Conservation (phyloP, 2,113 vertebrate genomes). For the Fulica atra region DNA sequence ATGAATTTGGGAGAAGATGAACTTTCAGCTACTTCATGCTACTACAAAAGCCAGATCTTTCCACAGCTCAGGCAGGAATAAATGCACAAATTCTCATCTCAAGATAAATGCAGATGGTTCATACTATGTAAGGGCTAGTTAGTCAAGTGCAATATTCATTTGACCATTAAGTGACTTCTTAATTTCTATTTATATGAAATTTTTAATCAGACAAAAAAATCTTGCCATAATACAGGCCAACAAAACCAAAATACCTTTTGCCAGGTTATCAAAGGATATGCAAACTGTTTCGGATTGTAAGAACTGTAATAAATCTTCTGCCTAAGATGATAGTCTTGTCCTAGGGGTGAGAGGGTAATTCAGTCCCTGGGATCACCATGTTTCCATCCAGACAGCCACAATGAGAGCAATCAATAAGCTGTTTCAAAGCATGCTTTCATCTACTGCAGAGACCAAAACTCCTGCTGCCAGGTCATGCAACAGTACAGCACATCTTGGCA, state of each 20-base stretch:
- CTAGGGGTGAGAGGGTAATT: not conserved
- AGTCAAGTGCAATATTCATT: not conserved
- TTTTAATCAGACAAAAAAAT: not conserved
- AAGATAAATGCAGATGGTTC: not conserved
- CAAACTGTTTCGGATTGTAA: not conserved
- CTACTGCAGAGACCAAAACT: not conserved
- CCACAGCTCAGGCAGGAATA: not conserved
- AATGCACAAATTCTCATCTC: not conserved
- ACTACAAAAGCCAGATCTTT: not conserved
- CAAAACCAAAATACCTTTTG: not conserved
- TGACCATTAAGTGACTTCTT: not conserved
- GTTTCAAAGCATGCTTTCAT: not conserved
- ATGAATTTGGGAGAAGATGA: not conserved
- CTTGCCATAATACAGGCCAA: not conserved
- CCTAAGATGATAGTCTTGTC: not conserved
- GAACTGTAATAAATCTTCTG: not conserved
- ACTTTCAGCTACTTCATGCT: not conserved
- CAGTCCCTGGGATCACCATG: not conserved
- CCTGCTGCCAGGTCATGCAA: not conserved
- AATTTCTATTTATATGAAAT: slow-evolving; percentile 8
- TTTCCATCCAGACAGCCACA: not conserved
- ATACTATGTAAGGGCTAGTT: not conserved
- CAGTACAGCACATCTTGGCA: not conserved
- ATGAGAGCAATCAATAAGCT: not conserved
- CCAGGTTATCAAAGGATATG: not conserved